phyloP scores from a whole-genome alignment of 2,888 invertebrate genomes.

The Aporophyla nigra region DNA sequence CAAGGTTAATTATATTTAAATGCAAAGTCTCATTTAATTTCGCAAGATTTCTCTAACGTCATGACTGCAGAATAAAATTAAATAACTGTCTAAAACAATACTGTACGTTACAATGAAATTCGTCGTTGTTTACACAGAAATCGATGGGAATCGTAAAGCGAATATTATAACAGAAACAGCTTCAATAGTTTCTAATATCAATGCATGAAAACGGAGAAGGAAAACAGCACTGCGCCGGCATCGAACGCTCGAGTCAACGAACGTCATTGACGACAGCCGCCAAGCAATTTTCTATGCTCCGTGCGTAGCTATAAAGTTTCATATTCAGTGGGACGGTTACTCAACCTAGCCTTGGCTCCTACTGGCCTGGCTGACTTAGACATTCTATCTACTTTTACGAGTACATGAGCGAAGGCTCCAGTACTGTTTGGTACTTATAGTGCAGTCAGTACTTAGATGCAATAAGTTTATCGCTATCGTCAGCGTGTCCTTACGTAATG shows the following conservation, averaged over 20 bases:
- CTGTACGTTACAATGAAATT: neutral
- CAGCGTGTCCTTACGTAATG: conserved; percentile 77
- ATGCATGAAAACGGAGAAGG: conserved; percentile 90
- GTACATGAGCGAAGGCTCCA: conserved; percentile 88
- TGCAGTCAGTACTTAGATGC: conserved; percentile 79
- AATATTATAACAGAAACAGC: conserved; percentile 77
- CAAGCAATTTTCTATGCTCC: conserved; percentile 73
- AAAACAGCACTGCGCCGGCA: conserved; percentile 90
- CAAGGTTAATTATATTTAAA: conserved; percentile 66
- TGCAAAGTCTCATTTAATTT: conserved; percentile 56
- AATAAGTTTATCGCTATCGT: conserved; percentile 77
- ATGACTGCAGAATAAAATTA: conserved; percentile 36
- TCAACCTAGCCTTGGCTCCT: conserved; percentile 90
- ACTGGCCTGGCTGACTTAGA: conserved; percentile 91
- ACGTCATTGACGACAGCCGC: conserved; percentile 86
- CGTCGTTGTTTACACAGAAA: conserved; percentile 19
- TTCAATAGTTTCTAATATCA: conserved; percentile 89
- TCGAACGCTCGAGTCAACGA: conserved; percentile 90
- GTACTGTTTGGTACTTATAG: conserved; percentile 82
- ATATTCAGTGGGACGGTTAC: conserved; percentile 68
- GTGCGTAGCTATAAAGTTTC: conserved; percentile 71
- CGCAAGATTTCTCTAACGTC: conserved; percentile 57
- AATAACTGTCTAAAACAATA: conserved; percentile 11
- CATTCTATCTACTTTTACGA: conserved; percentile 91
- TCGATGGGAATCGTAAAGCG: conserved; percentile 61